These are phyloP conservation scores for Megalurothrips usitatus DNA, from an alignment of 2,888 invertebrate genomes.

Conservation along the genomic window DNA sequence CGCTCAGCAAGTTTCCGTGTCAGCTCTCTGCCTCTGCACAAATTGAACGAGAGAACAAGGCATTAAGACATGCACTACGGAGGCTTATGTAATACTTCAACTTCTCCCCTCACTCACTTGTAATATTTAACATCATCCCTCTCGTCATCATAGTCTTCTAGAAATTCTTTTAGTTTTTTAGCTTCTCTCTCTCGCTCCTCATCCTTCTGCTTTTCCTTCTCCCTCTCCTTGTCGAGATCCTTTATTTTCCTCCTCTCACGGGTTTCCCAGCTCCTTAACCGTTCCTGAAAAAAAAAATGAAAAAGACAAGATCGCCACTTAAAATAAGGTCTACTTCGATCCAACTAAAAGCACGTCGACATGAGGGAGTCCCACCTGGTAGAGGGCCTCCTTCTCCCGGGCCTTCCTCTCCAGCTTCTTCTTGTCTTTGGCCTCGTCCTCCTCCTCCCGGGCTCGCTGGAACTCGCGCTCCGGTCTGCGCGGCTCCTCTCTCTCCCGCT, in stretches of 20 bases:
- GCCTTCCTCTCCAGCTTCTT: constrained; percentile 87
- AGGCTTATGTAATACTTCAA: constrained; percentile 29
- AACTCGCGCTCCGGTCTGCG: constrained; percentile 54
- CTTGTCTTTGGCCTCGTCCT: constrained; percentile 87
- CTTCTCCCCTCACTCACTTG: constrained; percentile 55
- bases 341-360: constrained; percentile 25
- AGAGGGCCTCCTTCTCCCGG: constrained; percentile 92
- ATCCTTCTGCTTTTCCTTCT: constrained; percentile 76
- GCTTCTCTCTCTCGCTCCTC: constrained; percentile 89
- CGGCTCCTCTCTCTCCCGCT: constrained; percentile 42
- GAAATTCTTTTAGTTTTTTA: constrained; percentile 89
- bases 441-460: constrained; percentile 74
- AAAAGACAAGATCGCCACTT: constrained; percentile 32
- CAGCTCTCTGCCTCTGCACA: constrained; percentile 73
- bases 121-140: constrained; percentile 96
- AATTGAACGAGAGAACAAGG: constrained; percentile 31
- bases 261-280: constrained; percentile 71
- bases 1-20: constrained; percentile 86
- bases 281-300: constrained; percentile 43
- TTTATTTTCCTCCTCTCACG: constrained; percentile 84
- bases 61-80: background rate
- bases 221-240: constrained; percentile 84
- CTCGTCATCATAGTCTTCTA: constrained; percentile 99
- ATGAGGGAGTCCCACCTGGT: constrained; percentile 66
- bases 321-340: constrained; percentile 35